Base-by-base conservation (phyloP, 2,888 invertebrate genomes). In the Meteorus colon region DNA sequence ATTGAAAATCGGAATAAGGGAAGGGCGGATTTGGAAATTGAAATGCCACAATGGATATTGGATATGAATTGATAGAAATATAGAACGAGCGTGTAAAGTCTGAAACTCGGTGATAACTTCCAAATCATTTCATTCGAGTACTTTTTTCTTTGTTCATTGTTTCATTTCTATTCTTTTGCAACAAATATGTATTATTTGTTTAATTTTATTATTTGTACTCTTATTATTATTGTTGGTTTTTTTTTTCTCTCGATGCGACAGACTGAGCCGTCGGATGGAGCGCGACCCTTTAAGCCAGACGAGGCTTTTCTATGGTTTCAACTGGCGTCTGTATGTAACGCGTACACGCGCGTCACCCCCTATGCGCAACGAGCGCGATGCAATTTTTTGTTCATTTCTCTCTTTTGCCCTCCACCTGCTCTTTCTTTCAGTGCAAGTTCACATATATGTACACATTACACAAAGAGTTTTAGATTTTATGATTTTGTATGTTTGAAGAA, bases 261-360 rank as follows among this genome's bases (percentile, higher is more conserved):
- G 74, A 62, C 63, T 75, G 71, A 75, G 71, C 75, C 59, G 19
- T 65, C 24, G 71, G 71, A 75, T 75, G 82, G 84, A 84, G 82
- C 83, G 84, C 85, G 85, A 87, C 87, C 85, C 87, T 88, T 87
- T 87, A 87, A 88, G 87, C 87, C 87, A 88, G 88, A 87, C 88
- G 83, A 73, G 81, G 85, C 83, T 87, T 87, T 87, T 87, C 86
- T 87, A 87, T 86, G 87, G 87, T 84, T 85, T 87, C 86, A 84
- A 87, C 83, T 83, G 80, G 78, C 79, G 76, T 80, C 78, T 80
- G 82, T 82, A 81, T 83, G 66, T 65, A 55, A 55, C 63, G 62
- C 60, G 63, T 41, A 70, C 65, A 65, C 65, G 31, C 72, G 60
- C 75, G 65, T 75, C 71, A 71, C 59, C 71, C 75, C 71, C 71